Percentiles rank a stretch among this genome's conserved stretches.
Evolutionary conservation across 2,113 vertebrate species (phyloP).

Genomic region (Nyctibius bracteatus): DNA sequence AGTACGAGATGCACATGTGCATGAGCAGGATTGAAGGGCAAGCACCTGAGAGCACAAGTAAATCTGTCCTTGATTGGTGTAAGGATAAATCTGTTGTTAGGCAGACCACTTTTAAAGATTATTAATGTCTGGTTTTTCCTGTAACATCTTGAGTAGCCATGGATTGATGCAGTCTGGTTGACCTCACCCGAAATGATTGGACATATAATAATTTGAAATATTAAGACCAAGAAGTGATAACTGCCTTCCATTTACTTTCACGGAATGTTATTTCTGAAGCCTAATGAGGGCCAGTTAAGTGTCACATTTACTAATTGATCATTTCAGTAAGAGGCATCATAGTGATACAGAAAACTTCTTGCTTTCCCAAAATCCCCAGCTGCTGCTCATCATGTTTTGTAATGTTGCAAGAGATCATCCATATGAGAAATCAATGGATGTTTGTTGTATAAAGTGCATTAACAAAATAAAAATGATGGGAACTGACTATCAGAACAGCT

Average conservation of each 20-base stretch:
- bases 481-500: background rate
- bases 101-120: background rate
- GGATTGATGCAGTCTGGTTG: background rate
- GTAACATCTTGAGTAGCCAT: background rate
- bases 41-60: fast-evolving
- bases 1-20: background rate
- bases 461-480: background rate
- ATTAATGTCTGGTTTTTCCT: background rate
- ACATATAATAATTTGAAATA: background rate
- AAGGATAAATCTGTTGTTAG: background rate
- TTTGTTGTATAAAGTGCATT: background rate
- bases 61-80: background rate
- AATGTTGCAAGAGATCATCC: background rate
- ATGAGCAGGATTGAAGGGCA: background rate
- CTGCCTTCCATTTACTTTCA: background rate
- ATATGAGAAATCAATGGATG: background rate
- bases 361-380: background rate
- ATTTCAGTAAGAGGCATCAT: background rate
- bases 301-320: background rate
- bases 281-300: background rate
- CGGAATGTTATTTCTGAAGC: background rate
- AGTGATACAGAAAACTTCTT: background rate
- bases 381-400: background rate
- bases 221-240: background rate
- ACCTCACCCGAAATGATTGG: background rate